These are phyloP conservation scores for Tachyglossus aculeatus DNA, from an alignment of 2,797 vertebrate genomes.

Conservation along the genomic window DNA sequence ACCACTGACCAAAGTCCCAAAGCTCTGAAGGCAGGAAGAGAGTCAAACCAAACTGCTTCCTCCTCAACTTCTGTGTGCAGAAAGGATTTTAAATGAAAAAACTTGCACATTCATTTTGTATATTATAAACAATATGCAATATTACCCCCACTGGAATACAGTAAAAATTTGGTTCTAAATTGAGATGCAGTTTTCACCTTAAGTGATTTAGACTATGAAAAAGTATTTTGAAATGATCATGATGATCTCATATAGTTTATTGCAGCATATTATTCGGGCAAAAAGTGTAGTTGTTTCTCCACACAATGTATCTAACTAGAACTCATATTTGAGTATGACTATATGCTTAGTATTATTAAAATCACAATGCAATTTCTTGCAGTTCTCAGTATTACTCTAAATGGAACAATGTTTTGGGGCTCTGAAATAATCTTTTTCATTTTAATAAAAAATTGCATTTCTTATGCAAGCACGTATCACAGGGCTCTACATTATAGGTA, in stretches of 20 bases:
- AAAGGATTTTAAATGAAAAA: constrained; percentile 25
- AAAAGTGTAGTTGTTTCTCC: constrained; percentile 19
- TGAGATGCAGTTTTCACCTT: constrained; percentile 22
- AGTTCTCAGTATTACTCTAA: constrained; percentile 59
- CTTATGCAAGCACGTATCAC: constrained; percentile 68
- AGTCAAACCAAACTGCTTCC: constrained; percentile 24
- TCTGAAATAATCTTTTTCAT: constrained; percentile 30
- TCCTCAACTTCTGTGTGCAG: constrained; percentile 29
- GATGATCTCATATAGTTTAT: constrained; percentile 31
- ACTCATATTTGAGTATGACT: constrained; percentile 42
- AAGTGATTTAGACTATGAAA: constrained; percentile 25
- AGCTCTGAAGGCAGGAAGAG: constrained; percentile 22
- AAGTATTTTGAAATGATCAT: constrained; percentile 37
- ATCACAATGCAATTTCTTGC: constrained; percentile 48
- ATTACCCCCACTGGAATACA: constrained; percentile 36
- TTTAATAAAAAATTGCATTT: constrained; percentile 56
- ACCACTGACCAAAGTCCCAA: constrained; percentile 37
- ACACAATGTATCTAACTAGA: constrained; percentile 14
- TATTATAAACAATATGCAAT: constrained; percentile 62
- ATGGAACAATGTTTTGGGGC: constrained; percentile 46
- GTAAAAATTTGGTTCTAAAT: constrained; percentile 32
- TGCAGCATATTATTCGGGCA: constrained; percentile 1
- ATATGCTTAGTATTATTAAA: constrained; percentile 42
- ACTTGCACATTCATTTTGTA: constrained; percentile 58
- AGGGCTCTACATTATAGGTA: constrained; percentile 79